Percentiles rank a stretch among this genome's conserved stretches.
These are phyloP conservation scores for Trichonephila inaurata DNA, from an alignment of 1,140 invertebrate genomes.

Conservation along the genomic window DNA sequence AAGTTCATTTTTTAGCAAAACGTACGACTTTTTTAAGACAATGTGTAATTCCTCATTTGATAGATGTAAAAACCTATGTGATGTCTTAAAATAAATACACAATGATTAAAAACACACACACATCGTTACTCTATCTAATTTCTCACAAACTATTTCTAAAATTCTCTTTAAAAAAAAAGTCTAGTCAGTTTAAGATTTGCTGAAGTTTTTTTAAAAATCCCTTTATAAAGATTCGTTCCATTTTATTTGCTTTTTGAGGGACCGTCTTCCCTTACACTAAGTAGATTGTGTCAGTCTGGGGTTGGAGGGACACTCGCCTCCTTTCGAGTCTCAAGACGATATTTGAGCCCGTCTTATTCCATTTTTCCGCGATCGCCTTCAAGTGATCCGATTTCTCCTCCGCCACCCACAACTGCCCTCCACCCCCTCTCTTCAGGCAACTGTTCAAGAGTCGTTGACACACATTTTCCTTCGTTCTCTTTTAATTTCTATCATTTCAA, in stretches of 20 bases:
- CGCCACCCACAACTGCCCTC: not conserved
- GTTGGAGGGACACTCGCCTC: not conserved
- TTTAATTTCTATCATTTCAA: too few species aligned
- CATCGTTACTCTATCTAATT: too few species aligned
- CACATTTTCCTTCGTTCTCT: not conserved
- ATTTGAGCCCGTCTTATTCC: too few species aligned
- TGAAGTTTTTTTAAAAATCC: not conserved
- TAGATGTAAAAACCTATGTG: too few species aligned
- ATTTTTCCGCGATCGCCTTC: not conserved
- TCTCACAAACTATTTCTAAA: too few species aligned
- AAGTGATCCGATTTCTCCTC: conserved; percentile 6
- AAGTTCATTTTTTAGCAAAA: too few species aligned
- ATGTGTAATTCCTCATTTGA: too few species aligned
- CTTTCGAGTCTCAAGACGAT: not conserved
- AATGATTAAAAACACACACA: not conserved
- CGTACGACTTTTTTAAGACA: too few species aligned
- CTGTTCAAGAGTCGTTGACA: conserved; percentile 19
- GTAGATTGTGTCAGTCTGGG: not conserved
- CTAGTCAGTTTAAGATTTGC: too few species aligned
- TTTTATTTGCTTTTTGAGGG: not conserved
- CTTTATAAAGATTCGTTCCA: not conserved
- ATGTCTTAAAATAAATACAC: not conserved
- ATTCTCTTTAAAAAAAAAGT: too few species aligned
- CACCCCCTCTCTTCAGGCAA: not conserved
- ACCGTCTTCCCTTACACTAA: not conserved